A percentile compares a stretch with the other conserved stretches of the same genome.
Conservation (phyloP, 2,797 vertebrate genomes). For the Podargus strigoides region DNA sequence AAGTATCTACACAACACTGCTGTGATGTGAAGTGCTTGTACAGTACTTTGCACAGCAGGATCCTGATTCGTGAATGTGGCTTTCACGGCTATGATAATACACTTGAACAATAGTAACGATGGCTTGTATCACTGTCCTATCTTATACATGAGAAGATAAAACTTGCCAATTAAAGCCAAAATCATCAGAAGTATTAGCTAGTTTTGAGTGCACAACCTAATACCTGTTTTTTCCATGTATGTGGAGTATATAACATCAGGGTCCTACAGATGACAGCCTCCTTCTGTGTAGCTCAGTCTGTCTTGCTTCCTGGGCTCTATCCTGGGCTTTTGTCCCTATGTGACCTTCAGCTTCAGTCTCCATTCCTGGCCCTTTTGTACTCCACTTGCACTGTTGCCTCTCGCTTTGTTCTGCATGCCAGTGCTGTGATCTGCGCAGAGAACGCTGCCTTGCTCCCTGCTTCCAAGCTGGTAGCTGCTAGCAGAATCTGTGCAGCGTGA, state of each 20-base stretch:
- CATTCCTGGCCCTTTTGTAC: background rate
- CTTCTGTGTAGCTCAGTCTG: background rate
- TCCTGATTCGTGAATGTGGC: background rate
- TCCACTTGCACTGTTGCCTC: background rate
- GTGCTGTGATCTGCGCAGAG: background rate
- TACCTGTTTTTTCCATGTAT: background rate
- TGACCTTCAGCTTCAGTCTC: background rate
- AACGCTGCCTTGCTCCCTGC: background rate
- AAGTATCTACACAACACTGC: background rate
- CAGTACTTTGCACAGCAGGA: background rate
- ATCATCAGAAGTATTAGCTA: background rate
- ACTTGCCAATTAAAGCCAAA: background rate
- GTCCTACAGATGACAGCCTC: background rate
- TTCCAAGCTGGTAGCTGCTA: background rate
- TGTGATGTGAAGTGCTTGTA: conserved; percentile 6
- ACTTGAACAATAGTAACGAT: background rate
- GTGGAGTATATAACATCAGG: fast-evolving
- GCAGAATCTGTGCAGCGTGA: background rate
- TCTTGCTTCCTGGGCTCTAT: background rate
- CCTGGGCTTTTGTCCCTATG: background rate
- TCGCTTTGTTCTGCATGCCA: background rate
- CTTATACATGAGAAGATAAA: background rate
- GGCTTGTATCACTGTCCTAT: background rate
- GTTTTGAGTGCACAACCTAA: background rate
- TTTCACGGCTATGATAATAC: conserved; percentile 28